Evolutionary conservation across 2,888 invertebrate species (phyloP).

Genomic region (Mythimna ferrago): DNA sequence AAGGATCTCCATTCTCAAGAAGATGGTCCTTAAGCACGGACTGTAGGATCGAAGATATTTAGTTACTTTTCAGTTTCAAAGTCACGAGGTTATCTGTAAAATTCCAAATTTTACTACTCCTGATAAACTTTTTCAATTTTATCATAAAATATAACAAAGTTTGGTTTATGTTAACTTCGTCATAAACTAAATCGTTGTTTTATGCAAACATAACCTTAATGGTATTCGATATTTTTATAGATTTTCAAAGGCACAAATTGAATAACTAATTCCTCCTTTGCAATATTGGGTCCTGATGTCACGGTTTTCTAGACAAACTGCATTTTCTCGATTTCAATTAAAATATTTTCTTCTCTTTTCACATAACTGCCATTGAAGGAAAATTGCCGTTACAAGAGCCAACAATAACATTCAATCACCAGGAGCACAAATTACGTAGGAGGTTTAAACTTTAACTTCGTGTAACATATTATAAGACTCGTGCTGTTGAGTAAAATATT

Average conservation of each 20-base stretch:
- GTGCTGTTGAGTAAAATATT: slow-evolving; percentile 44
- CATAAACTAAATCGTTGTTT: slow-evolving; percentile 32
- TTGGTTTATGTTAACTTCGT: slow-evolving; percentile 17
- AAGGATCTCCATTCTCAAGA: not conserved
- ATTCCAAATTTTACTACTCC: slow-evolving; percentile 39
- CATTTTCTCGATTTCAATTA: not conserved
- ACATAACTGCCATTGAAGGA: not conserved
- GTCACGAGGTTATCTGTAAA: slow-evolving; percentile 40
- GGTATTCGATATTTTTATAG: not conserved
- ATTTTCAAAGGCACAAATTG: not conserved
- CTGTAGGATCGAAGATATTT: slow-evolving; percentile 26
- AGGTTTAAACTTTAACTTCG: slow-evolving; percentile 40
- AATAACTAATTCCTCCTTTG: not conserved
- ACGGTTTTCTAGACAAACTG: not conserved
- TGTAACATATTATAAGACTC: slow-evolving; percentile 37
- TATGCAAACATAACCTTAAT: not conserved
- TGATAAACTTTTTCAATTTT: slow-evolving; percentile 45
- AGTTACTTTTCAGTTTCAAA: slow-evolving; percentile 34
- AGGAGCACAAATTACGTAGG: slow-evolving; percentile 42
- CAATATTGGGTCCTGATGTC: not conserved
- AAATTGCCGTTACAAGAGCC: not conserved
- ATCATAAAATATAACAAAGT: slow-evolving; percentile 35
- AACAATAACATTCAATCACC: slow-evolving; percentile 42
- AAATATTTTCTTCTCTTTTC: not conserved
- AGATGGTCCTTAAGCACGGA: slow-evolving; percentile 21